Base-by-base conservation (phyloP, 2,113 vertebrate genomes). In the Sturnus vulgaris region DNA sequence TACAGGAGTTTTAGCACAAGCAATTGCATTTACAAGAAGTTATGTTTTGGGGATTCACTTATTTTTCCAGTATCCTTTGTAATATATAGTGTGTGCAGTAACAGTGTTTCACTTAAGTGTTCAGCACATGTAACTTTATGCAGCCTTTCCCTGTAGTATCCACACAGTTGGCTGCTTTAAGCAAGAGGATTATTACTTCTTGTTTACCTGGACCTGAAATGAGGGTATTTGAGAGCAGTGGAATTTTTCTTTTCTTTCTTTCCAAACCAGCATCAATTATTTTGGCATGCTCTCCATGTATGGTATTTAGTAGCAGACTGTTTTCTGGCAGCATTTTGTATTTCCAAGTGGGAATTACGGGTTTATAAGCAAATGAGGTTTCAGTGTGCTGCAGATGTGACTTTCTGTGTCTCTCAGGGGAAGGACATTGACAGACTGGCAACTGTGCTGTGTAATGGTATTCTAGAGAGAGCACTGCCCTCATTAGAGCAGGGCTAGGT, bases 351-450 rank as follows among this genome's bases (percentile, higher is more conserved):
- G 95, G 95, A 97, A 97, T 97, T 97, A 95, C 1, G 83, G 95
- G 95, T 95, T 96, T 97, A 76, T 97, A 97, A 96, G 96, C 97
- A 97, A 97, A 97, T 97, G 90, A 96, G 96, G 94, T 98, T 97
- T 97, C 95, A 97, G 93, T 96, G 90, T 97, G 96, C 94, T 97
- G 96, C 97, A 98, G 96, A 97, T 98, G 97, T 97, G 97, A 93
- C 97, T 97, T 93, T 97, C 87, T 93, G 25, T 91, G 68, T 98
- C 97, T 97, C 96, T 96, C 80, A 91, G 97, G 95, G 91, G 85
- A 92, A 96, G 80, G 93, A 96, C 94, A 77, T 82, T 91, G 96
- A 96, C 95, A 97, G 96, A 73, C 95, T 97, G 96, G 96, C 97
- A 97, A 90, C 96, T 64, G 88, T 96, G 96, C 92, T 90, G 33